These are phyloP conservation scores for Acrobasis repandana DNA, from an alignment of 2,888 invertebrate genomes.

Conservation along the genomic window DNA sequence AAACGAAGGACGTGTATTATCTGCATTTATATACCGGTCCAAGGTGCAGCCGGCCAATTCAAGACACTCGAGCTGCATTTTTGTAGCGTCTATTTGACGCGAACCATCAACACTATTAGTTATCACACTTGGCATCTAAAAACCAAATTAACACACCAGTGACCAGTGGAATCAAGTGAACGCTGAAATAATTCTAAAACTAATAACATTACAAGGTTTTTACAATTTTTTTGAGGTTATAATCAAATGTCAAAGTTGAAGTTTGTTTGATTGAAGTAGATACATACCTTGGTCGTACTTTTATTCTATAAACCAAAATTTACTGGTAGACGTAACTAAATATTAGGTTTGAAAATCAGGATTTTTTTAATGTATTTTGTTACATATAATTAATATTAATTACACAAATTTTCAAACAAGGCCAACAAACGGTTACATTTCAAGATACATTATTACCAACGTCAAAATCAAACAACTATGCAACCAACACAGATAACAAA, in stretches of 20 bases:
- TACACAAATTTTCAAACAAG: background rate
- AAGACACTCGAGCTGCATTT: conserved; percentile 85
- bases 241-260: background rate
- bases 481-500: too few species aligned
- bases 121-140: conserved; percentile 72
- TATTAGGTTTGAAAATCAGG: too few species aligned
- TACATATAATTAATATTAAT: background rate
- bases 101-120: conserved; percentile 56
- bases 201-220: background rate
- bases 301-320: background rate
- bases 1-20: conserved; percentile 88
- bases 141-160: conserved; percentile 27
- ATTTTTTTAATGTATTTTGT: too few species aligned
- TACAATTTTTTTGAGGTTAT: background rate
- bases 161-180: background rate
- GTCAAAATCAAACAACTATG: background rate
- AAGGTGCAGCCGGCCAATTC: conserved; percentile 91
- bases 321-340: too few species aligned
- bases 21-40: conserved; percentile 87
- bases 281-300: background rate
- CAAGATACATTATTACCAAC: background rate
- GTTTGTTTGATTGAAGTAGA: too few species aligned
- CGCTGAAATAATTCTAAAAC: background rate
- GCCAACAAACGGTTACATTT: background rate
- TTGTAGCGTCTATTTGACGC: conserved; percentile 58